Evolutionary conservation across 2,113 vertebrate species (phyloP), one percentile per base, ranked within the genome.

Genomic region (Aptenodytes forsteri): DNA sequence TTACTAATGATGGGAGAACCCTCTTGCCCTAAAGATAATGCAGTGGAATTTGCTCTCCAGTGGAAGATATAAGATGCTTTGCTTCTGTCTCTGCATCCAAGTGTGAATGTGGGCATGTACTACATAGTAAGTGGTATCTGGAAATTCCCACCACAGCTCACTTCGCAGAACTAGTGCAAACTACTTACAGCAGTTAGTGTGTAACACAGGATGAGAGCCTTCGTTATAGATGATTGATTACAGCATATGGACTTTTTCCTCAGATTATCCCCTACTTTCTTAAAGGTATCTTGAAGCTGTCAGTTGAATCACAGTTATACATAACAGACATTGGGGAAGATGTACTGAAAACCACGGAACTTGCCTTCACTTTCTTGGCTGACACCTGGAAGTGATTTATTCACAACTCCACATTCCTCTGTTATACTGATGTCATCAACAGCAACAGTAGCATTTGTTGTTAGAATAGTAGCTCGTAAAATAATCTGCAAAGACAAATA

Each of bases 351-450:
- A n/a, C 10, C 8, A 52, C 23, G 15, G 12, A 79, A 93, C 95
- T 96, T 97, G 76, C 98, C 96, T 97, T 97, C n/a, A 26, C 14
- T 95, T 93, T 93, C 36, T 56, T 55, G 54, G 7, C 18, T 95
- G 89, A 47, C 67, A 81, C 14, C 26, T 71, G 70, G 76, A 70
- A 96, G 67, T 4, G 76, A 49, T 58, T 56, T 89, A 55, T 79
- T 66, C 29, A 88, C 86, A 89, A 84, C 22, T 79, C 47, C 52
- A 91, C 98, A 98, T 79, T 96, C 92, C 22, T 85, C 61, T 72
- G 97, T 94, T 82, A 98, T 13, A 77, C 90, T 95, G 89, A 99
- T 98, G 70, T 98, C 96, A 96, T 98, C 98, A 73, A 98, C 34
- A 92, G 98, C 98, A 96, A 98, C 84, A 5, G 49, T 83, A 71